Percentiles rank a stretch among this genome's conserved stretches.
Conservation (phyloP, 2,797 vertebrate genomes). For the Loriculus beryllinus region DNA sequence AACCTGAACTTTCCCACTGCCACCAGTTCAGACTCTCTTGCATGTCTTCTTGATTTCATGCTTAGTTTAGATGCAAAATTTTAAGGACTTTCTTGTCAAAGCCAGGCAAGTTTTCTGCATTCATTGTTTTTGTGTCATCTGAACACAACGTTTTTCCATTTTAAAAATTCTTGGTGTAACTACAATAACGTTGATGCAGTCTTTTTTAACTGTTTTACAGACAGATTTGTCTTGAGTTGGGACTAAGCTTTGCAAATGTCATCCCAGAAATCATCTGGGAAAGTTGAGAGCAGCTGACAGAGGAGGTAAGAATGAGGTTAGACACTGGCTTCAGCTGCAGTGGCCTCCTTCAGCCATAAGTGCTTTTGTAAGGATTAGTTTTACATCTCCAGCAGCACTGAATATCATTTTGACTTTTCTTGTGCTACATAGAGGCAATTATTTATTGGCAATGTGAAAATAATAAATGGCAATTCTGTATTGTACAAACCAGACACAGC, state of each 20-base stretch:
- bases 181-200: too few relatives aligned
- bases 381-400: constrained; percentile 44
- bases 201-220: background rate
- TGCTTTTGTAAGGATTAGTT: constrained; percentile 7
- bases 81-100: background rate
- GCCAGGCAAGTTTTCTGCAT: background rate
- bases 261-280: background rate
- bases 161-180: background rate
- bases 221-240: background rate
- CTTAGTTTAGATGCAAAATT: background rate
- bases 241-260: background rate
- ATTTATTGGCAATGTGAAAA: constrained; percentile 44
- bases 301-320: background rate
- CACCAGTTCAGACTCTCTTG: background rate
- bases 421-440: constrained; percentile 56
- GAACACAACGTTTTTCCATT: background rate
- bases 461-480: constrained; percentile 62
- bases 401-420: constrained; percentile 38
- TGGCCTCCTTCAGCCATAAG: background rate
- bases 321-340: background rate
- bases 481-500: constrained; percentile 71
- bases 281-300: background rate
- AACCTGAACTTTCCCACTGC: rapidly evolving
- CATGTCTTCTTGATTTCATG: rapidly evolving
- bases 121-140: background rate